Conservation (phyloP, 2,113 vertebrate genomes). For the Psilopogon haemacephalus region DNA sequence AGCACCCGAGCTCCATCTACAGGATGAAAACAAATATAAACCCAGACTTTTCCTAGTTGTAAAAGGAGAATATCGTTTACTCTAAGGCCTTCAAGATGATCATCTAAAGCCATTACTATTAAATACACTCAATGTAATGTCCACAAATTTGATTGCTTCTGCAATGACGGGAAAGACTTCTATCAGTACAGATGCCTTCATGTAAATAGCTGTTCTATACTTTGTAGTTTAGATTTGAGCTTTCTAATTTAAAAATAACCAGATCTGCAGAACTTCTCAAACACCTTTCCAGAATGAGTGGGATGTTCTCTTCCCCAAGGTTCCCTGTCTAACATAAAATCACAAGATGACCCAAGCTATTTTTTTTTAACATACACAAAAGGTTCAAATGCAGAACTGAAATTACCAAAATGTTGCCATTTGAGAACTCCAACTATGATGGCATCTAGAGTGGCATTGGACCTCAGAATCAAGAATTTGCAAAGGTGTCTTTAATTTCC, state of each 20-base stretch:
- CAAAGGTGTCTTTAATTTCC: neutral
- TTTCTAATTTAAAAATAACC: neutral
- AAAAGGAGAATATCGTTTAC: neutral
- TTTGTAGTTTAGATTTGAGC: neutral
- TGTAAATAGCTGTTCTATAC: neutral
- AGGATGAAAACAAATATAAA: conserved; percentile 35
- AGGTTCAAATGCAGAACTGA: neutral
- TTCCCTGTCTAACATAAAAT: neutral
- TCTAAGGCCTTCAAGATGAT: neutral
- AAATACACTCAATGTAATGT: neutral
- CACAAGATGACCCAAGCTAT: neutral
- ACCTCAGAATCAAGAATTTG: neutral
- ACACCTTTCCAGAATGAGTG: neutral
- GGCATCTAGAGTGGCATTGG: neutral
- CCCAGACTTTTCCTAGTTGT: neutral
- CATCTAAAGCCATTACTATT: neutral
- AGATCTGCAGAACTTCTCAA: neutral
- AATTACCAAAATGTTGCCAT: neutral
- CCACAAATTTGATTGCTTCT: neutral
- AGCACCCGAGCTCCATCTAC: conserved; percentile 71
- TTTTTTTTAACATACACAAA: neutral
- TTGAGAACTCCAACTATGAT: neutral
- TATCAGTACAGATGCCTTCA: neutral
- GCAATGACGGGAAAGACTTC: neutral
- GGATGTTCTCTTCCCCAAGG: neutral